phyloP scores from a whole-genome alignment of 2,888 invertebrate genomes.

The Idaea aversata region DNA sequence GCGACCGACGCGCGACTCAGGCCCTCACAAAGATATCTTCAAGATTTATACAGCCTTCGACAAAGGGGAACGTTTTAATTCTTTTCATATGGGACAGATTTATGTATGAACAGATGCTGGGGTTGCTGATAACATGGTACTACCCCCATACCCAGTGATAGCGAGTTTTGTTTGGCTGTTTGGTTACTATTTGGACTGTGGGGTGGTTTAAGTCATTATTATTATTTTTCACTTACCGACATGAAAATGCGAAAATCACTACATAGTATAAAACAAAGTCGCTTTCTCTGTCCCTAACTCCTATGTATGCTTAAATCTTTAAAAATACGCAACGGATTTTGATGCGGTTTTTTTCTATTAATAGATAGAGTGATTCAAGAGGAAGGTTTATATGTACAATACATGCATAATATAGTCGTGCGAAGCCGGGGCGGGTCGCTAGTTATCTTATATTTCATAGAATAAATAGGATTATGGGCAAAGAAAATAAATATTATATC shows the following conservation, averaged over 20 bases:
- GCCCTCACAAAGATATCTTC: slow-evolving; percentile 75
- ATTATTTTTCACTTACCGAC: not conserved
- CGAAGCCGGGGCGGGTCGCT: too few species aligned
- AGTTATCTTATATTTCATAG: too few species aligned
- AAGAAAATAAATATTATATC: too few species aligned
- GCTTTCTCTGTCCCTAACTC: too few species aligned
- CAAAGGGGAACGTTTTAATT: slow-evolving; percentile 79
- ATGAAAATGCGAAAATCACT: not conserved
- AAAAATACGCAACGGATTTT: too few species aligned
- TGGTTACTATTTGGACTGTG: not conserved
- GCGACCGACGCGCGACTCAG: slow-evolving; percentile 56
- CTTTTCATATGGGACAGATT: slow-evolving; percentile 78
- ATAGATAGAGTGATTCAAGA: too few species aligned
- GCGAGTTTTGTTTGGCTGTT: slow-evolving; percentile 14
- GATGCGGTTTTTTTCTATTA: too few species aligned
- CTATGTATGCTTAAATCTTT: too few species aligned
- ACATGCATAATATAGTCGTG: too few species aligned
- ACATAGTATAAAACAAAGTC: too few species aligned
- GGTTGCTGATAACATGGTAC: slow-evolving; percentile 56
- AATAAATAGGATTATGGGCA: too few species aligned
- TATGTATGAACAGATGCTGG: slow-evolving; percentile 75
- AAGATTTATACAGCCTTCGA: slow-evolving; percentile 77
- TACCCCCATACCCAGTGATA: slow-evolving; percentile 45
- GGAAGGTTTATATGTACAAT: too few species aligned
- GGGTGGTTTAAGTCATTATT: not conserved